These are phyloP conservation scores for Pseudopodoces humilis DNA, from an alignment of 2,113 vertebrate genomes.

Conservation along the genomic window DNA sequence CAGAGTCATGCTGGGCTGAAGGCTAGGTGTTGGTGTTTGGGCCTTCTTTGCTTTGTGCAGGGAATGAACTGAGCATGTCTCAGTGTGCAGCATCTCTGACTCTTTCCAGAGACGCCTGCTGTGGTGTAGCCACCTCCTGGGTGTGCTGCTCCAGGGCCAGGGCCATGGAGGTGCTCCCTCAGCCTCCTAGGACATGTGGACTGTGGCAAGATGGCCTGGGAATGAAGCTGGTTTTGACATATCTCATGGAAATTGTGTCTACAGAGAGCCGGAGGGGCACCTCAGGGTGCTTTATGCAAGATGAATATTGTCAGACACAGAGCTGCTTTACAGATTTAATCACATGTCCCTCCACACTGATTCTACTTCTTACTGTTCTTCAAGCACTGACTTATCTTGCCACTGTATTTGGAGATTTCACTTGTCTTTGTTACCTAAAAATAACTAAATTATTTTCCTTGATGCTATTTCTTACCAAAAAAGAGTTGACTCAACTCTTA, in stretches of 20 bases:
- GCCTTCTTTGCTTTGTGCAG: neutral
- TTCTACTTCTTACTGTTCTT: neutral
- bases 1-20: neutral
- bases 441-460: neutral
- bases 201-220: rapidly evolving
- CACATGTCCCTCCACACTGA: neutral
- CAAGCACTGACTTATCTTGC: neutral
- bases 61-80: neutral
- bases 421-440: neutral
- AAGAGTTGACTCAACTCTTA: neutral
- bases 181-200: neutral
- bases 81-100: neutral
- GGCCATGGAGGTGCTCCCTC: neutral
- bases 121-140: neutral
- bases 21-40: neutral
- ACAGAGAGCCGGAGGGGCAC: neutral
- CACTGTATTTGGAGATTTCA: neutral
- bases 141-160: neutral
- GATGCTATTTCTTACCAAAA: neutral
- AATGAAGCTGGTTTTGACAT: neutral
- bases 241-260: neutral
- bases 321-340: neutral
- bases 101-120: neutral
- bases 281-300: neutral
- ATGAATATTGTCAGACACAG: neutral